These are phyloP conservation scores for Sylvia borin DNA, from an alignment of 2,797 vertebrate species.

Conservation along the genomic window DNA sequence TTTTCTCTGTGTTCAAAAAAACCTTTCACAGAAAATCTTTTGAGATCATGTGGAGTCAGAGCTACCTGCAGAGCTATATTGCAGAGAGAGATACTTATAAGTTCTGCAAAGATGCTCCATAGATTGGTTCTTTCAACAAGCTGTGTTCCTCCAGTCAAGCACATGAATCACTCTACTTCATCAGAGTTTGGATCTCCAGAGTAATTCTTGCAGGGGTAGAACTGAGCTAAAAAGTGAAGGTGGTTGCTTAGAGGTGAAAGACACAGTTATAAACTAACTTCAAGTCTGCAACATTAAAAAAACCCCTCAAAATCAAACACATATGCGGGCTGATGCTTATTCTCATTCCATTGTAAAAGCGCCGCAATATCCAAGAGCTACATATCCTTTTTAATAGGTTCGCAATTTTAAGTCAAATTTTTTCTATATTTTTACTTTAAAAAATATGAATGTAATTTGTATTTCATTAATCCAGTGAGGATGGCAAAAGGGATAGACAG, in stretches of 20 bases:
- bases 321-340: background rate
- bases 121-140: background rate
- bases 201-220: background rate
- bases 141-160: background rate
- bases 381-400: background rate
- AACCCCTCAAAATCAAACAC: accelerated
- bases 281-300: background rate
- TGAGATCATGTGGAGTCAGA: background rate
- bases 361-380: background rate
- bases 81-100: background rate
- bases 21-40: background rate
- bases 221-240: background rate
- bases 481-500: background rate
- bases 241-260: background rate
- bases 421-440: background rate
- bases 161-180: background rate
- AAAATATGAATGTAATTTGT: background rate
- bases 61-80: background rate
- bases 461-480: background rate
- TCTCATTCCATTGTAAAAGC: background rate
- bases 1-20: background rate
- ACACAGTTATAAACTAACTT: background rate
- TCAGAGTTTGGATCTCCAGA: background rate
- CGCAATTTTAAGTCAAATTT: background rate
- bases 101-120: background rate